Conservation (phyloP, 1,140 invertebrate genomes). For the Trypoxylus dichotomus region DNA sequence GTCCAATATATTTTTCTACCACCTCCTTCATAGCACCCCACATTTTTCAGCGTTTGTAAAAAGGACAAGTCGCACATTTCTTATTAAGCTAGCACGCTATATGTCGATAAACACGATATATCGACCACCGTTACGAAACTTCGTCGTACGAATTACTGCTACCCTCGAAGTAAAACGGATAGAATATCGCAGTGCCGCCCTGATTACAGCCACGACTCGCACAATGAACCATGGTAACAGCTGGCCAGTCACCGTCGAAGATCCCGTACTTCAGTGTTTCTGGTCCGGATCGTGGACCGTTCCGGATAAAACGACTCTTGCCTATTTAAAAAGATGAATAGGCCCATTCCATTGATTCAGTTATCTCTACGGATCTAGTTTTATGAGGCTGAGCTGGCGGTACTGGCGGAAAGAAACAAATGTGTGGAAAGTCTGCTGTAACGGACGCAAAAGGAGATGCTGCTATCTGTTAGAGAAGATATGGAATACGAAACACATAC, state of each 20-base stretch:
- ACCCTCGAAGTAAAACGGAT: neutral
- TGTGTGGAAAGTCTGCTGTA: neutral
- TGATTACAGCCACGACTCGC: neutral
- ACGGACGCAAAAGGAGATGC: neutral
- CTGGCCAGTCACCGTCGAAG: neutral
- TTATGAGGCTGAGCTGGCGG: neutral
- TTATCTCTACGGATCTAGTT: neutral
- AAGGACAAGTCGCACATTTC: neutral
- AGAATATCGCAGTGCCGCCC: neutral
- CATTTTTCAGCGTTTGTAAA: neutral
- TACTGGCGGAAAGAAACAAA: neutral
- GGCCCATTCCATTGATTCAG: neutral
- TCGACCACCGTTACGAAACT: neutral
- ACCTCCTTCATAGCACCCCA: neutral
- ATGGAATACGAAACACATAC: too few relatives aligned
- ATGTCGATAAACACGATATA: neutral
- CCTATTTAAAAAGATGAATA: constrained; percentile 4
- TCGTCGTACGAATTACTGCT: neutral
- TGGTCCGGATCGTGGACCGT: neutral
- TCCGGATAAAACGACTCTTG: neutral
- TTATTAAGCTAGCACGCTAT: neutral
- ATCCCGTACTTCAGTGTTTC: neutral
- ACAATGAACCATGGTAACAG: neutral
- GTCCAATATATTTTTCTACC: too few relatives aligned
- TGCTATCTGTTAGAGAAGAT: too few relatives aligned